phyloP scores from a whole-genome alignment of 2,797 vertebrate genomes.

The Chanos chanos region DNA sequence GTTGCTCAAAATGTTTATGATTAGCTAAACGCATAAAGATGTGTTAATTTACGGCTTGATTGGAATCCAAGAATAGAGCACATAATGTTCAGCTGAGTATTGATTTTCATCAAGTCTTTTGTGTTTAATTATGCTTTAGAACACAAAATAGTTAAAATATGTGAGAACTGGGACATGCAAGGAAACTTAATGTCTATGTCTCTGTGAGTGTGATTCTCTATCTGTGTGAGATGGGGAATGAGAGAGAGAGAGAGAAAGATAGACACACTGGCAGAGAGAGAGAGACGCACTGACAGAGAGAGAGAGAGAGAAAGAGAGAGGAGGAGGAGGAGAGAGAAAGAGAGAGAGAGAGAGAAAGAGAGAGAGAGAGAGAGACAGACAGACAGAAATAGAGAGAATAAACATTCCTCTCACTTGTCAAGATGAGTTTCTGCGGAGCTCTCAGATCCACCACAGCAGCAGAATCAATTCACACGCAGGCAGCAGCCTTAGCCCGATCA shows the following conservation, averaged over 20 bases:
- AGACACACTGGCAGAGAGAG: background rate
- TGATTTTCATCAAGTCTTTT: too few relatives aligned
- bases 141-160: too few relatives aligned
- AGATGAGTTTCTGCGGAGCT: slow-evolving; percentile 8
- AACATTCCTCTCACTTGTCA: slow-evolving; percentile 29
- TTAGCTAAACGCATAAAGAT: too few relatives aligned
- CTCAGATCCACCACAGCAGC: slow-evolving; percentile 14
- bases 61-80: too few relatives aligned
- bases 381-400: too few relatives aligned
- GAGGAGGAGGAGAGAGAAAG: background rate
- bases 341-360: background rate
- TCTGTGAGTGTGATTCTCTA: background rate
- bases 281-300: background rate
- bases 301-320: background rate
- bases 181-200: background rate
- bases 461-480: too few relatives aligned
- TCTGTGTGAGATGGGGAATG: background rate
- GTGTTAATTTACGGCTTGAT: too few relatives aligned
- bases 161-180: too few relatives aligned
- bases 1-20: too few relatives aligned
- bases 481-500: too few relatives aligned
- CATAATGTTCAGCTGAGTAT: too few relatives aligned
- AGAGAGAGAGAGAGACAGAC: background rate
- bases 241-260: background rate
- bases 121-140: too few relatives aligned